These are phyloP conservation scores for Pristionchus fissidentatus DNA, from an alignment of 2,888 invertebrate genomes.

Conservation along the genomic window DNA sequence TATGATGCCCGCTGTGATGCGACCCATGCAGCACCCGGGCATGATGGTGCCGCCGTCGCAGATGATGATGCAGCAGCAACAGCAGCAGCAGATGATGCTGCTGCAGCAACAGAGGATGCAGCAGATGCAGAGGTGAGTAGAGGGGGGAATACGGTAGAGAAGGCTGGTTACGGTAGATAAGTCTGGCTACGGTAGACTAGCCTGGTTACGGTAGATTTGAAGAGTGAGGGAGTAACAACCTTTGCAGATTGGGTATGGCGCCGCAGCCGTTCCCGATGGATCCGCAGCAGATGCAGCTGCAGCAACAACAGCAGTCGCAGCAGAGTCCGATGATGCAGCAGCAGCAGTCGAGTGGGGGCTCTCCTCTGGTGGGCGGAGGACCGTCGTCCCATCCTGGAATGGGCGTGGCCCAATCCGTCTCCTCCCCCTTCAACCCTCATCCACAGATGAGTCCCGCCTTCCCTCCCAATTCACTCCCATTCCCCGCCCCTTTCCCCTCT, in stretches of 20 bases:
- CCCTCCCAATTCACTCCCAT: no score
- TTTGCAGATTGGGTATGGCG: neutral
- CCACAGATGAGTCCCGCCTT: constrained; percentile 1
- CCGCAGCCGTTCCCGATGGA: constrained; percentile 1
- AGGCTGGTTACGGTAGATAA: no score
- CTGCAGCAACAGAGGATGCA: neutral
- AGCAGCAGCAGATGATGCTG: constrained; percentile 10
- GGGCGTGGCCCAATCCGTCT: neutral
- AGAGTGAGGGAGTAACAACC: neutral
- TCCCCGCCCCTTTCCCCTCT: neutral
- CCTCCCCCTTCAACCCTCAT: neutral
- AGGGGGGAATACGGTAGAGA: neutral
- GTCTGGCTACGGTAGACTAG: neutral
- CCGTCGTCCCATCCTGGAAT: neutral
- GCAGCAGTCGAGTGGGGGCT: neutral
- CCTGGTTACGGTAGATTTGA: no score
- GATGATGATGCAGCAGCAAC: neutral
- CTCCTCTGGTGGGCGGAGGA: neutral
- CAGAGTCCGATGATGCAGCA: neutral
- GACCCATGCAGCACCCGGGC: neutral
- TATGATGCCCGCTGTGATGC: neutral
- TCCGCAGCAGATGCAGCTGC: neutral
- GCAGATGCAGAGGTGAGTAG: constrained; percentile 5
- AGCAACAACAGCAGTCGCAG: neutral
- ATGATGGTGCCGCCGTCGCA: constrained; percentile 9